Evolutionary conservation across 2,888 invertebrate species (phyloP).

Genomic region (Sericinus montela): DNA sequence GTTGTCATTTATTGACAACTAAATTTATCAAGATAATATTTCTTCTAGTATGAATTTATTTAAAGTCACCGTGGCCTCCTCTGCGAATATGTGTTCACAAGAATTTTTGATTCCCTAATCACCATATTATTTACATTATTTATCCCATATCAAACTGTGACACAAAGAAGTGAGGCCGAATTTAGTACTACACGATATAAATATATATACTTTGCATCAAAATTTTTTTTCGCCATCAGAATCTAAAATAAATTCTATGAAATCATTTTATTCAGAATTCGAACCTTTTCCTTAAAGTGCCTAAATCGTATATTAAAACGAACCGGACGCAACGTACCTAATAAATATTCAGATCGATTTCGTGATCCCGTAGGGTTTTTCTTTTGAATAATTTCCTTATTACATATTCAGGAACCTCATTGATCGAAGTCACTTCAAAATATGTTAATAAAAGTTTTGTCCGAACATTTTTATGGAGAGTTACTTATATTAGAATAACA

Average conservation of each 20-base stretch:
- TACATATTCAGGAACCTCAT: conserved; percentile 19
- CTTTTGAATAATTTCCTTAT: conserved; percentile 19
- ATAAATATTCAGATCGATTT: conserved; percentile 21
- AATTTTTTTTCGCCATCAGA: background rate
- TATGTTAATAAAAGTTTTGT: conserved; percentile 12
- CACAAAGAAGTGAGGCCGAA: no score
- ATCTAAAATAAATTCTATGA: conserved; percentile 16
- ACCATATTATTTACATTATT: no score
- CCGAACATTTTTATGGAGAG: background rate
- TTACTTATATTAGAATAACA: no score
- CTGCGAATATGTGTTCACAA: no score
- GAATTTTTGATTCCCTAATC: no score
- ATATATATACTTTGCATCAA: no score
- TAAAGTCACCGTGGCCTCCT: no score
- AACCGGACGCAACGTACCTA: conserved; percentile 18
- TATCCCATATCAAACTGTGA: no score
- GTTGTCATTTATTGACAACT: no score
- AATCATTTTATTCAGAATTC: conserved; percentile 11
- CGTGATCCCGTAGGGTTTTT: conserved; percentile 17
- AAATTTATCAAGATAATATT: no score
- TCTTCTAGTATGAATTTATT: no score
- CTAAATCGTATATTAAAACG: conserved; percentile 21
- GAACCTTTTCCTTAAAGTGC: conserved; percentile 12
- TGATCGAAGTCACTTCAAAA: conserved; percentile 16
- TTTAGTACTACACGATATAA: no score